Conservation (phyloP, 2,113 vertebrate species). For the Mormoops blainvillei region DNA sequence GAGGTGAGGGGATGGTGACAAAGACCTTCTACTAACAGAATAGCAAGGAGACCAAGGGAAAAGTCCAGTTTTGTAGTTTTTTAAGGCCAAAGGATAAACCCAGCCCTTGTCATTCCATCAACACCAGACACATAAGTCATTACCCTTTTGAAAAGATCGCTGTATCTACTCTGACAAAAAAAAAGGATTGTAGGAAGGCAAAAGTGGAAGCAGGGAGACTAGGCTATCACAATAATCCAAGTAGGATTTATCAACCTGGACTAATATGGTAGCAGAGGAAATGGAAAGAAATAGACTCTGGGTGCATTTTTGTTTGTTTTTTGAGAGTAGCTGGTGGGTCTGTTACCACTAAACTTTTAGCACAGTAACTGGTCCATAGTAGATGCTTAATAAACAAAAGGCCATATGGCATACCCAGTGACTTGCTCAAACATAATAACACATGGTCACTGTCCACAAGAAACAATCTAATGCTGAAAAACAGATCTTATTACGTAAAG, state of each 20-base stretch:
- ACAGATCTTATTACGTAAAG: background rate
- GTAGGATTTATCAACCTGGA: background rate
- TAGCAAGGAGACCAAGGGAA: background rate
- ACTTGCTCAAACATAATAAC: background rate
- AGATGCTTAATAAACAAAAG: background rate
- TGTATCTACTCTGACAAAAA: background rate
- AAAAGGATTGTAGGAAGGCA: background rate
- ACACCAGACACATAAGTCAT: background rate
- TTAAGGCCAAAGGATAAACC: background rate
- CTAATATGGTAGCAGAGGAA: background rate
- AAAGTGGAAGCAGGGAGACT: background rate
- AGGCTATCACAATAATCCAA: background rate
- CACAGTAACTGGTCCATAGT: background rate
- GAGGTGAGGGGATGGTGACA: background rate
- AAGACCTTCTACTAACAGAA: background rate
- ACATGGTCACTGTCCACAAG: background rate
- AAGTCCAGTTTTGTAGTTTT: background rate
- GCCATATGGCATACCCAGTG: background rate
- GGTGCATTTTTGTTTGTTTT: background rate
- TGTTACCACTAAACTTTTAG: background rate
- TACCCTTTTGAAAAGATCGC: constrained; percentile 18
- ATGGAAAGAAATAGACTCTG: background rate
- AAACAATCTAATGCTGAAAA: background rate
- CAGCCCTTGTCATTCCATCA: background rate
- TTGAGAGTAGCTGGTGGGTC: background rate